phyloP scores from a whole-genome alignment of 1,140 invertebrate genomes.

The Lepidotrigona ventralis region DNA sequence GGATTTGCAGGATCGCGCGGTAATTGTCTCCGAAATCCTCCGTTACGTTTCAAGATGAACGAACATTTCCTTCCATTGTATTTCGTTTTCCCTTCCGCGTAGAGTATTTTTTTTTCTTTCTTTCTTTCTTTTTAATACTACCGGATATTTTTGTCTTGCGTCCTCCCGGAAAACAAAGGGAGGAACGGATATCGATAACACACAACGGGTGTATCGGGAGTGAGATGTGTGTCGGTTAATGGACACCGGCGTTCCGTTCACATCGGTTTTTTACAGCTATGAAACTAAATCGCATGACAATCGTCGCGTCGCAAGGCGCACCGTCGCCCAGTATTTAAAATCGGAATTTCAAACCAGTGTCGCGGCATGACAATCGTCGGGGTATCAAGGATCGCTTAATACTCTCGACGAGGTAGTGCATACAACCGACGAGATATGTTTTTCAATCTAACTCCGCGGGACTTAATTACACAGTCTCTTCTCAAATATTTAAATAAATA shows the following conservation, averaged over 20 bases:
- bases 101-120: neutral
- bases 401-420: neutral
- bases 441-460: neutral
- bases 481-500: neutral
- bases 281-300: slow-evolving; percentile 30
- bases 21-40: neutral
- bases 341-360: neutral
- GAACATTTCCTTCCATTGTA: neutral
- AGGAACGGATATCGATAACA: slow-evolving; percentile 23
- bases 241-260: slow-evolving; percentile 10
- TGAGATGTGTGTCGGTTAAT: slow-evolving; percentile 26
- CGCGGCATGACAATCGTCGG: neutral
- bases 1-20: neutral
- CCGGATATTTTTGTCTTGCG: neutral
- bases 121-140: neutral
- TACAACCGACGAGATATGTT: neutral
- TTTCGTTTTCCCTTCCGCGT: neutral
- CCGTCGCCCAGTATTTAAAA: slow-evolving; percentile 3
- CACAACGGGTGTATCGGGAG: neutral
- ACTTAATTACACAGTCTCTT: neutral
- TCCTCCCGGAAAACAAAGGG: slow-evolving; percentile 4
- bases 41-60: neutral
- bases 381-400: slow-evolving; percentile 1
- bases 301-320: slow-evolving; percentile 4
- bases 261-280: slow-evolving; percentile 4